Evolutionary conservation across 92 coral and sea anemone genomes (phyloP), one percentile per base, ranked within the genome.

Genomic region (Desmophyllum pertusum): DNA sequence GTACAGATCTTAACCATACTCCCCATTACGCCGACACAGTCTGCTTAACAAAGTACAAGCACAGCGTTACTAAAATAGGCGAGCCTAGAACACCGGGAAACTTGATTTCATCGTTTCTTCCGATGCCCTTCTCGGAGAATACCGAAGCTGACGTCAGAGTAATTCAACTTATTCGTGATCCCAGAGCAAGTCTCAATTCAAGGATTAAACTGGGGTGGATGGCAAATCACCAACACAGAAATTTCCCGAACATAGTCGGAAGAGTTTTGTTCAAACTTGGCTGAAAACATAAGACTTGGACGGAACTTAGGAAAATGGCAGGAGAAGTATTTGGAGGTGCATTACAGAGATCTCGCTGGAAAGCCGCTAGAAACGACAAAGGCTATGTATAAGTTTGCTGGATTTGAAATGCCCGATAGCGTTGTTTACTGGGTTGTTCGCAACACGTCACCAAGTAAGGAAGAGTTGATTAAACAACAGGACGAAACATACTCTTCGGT

Each of bases 1-100:
- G n/a, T n/a, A n/a, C n/a, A n/a, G n/a, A n/a, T n/a, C n/a, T n/a
- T n/a, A n/a, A n/a, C n/a, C n/a, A n/a, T n/a, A n/a, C n/a, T n/a
- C n/a, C n/a, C n/a, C n/a, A n/a, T n/a, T n/a, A n/a, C 71, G 75
- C 81, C 57, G 4, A 65, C 66, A 52, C 75, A 4, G 50, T 17
- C 29, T 84, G 87, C 27, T 14, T 68, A 7, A 52, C 81, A 10
- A 63, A 18, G 17, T 84, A 74, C 63, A 62, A 75, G 1, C 87
- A 84, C 75, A 84, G 87, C 23, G 87, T 84, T 6, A 84, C 87
- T 31, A 84, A 84, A 30, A 66, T 84, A 21, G 87, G 75, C 11
- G 81, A 84, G 33, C 81, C 63, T 9, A 81, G 87, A 10, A 40
- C 40, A 2, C 81, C 80, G n/a, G n/a, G n/a, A n/a, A n/a, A n/a